Evolutionary conservation across 2,888 invertebrate genomes (phyloP), one percentile per base, ranked within the genome.

Genomic region (Xestoiulus laeticollis): DNA sequence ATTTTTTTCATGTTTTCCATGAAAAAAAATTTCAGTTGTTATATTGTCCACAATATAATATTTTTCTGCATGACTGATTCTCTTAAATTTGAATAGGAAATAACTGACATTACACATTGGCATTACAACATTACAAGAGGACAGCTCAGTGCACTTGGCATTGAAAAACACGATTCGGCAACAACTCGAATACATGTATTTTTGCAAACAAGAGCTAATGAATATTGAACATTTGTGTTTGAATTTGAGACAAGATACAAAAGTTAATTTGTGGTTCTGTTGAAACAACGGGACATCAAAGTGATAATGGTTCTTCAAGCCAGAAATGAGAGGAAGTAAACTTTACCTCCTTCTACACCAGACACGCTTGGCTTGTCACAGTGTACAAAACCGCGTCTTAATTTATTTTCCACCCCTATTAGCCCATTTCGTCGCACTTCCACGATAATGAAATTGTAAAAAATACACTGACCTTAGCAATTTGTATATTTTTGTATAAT

Each of bases 401-500:
- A 53, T 19, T 53, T 16, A 16, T 53, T 53, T 53, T 16, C 53
- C 19, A 19, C n/a, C 53, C 53, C 19, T 53, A 53, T 53, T 53
- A 53, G 48, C 48, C n/a, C n/a, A 53, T 53, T 53, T n/a, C 19
- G 19, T 19, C 53, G 53, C n/a, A n/a, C n/a, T 19, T 4, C 53
- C n/a, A 19, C n/a, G 53, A 53, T 53, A 53, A 53, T n/a, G 53
- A 53, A 16, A 53, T 53, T 48, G 53, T n/a, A n/a, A 53, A 53
- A 19, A 53, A 16, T 53, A n/a, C 53, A 19, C 53, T 53, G 53
- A 53, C 53, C 53, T 53, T 16, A 5, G 19, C 19, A 53, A 53
- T 53, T 53, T 53, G 48, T 53, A n/a, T 53, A 53, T 53, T 53
- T 53, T 53, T 53, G 53, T 53, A 53, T 53, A 53, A 53, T 53